Conservation (phyloP, 2,888 invertebrate genomes). For the Saturnia japonica region DNA sequence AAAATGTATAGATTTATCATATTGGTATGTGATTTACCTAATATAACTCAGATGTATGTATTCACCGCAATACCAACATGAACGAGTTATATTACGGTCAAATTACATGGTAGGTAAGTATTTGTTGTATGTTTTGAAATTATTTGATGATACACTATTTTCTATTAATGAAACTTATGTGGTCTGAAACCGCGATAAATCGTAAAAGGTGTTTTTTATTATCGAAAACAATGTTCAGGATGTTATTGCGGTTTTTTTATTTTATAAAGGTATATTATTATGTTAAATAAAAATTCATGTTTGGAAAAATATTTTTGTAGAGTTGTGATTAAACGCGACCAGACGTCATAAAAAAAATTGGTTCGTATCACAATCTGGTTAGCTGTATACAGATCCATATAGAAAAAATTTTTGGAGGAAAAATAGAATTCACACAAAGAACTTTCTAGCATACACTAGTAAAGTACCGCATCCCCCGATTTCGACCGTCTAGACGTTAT, state of each 20-base stretch:
- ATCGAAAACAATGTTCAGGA: neutral
- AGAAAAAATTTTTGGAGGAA: neutral
- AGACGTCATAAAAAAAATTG: too few species aligned
- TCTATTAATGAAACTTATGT: neutral
- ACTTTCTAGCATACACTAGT: neutral
- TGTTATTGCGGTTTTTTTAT: neutral
- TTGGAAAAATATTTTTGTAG: too few species aligned
- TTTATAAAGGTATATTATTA: neutral
- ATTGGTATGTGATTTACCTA: too few species aligned
- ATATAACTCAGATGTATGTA: too few species aligned
- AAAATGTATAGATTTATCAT: too few species aligned
- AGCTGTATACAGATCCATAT: neutral
- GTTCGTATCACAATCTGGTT: too few species aligned
- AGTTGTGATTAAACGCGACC: too few species aligned
- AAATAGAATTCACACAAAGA: neutral
- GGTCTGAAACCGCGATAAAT: neutral
- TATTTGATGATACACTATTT: neutral
- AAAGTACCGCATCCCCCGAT: neutral
- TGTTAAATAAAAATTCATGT: too few species aligned
- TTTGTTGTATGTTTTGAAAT: neutral
- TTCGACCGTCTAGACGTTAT: constrained; percentile 19
- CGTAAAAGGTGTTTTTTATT: neutral
- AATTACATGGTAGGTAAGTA: too few species aligned
- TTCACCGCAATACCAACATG: too few species aligned
- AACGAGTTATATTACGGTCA: too few species aligned